Conservation (phyloP, 2,888 invertebrate genomes). For the Orthonevra nobilis region DNA sequence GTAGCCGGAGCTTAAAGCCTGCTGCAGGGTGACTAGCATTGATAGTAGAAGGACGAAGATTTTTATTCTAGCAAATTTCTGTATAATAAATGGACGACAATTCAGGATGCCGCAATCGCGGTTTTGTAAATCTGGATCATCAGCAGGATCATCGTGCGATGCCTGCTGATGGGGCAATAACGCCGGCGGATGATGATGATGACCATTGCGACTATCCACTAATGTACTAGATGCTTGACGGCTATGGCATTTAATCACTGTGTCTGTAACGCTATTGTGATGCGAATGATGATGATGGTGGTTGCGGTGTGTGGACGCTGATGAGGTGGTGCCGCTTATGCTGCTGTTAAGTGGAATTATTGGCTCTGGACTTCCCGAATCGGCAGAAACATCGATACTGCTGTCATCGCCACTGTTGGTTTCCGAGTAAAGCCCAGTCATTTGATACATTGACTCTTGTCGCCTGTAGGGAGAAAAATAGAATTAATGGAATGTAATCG, state of each 20-base stretch:
- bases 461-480: conserved; percentile 81
- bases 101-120: conserved; percentile 93
- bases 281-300: conserved; percentile 73
- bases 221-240: conserved; percentile 89
- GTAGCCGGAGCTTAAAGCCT: conserved; percentile 94
- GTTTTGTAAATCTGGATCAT: conserved; percentile 84
- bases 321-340: conserved; percentile 58
- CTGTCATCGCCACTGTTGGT: conserved; percentile 83
- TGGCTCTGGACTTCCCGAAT: conserved; percentile 80
- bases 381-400: conserved; percentile 81
- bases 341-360: conserved; percentile 76
- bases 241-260: conserved; percentile 88
- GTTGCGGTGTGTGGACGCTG: conserved; percentile 57
- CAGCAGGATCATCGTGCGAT: conserved; percentile 81
- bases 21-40: conserved; percentile 93
- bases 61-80: conserved; percentile 94
- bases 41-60: conserved; percentile 94
- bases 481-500: too few species aligned
- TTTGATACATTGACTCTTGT: conserved; percentile 94
- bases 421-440: conserved; percentile 92
- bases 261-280: conserved; percentile 73
- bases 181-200: conserved; percentile 78
- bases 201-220: conserved; percentile 84
- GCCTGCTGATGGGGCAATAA: conserved; percentile 36
- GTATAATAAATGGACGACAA: conserved; percentile 92